phyloP scores from a whole-genome alignment of 1,140 invertebrate species.

The Heliconius eleuchia region DNA sequence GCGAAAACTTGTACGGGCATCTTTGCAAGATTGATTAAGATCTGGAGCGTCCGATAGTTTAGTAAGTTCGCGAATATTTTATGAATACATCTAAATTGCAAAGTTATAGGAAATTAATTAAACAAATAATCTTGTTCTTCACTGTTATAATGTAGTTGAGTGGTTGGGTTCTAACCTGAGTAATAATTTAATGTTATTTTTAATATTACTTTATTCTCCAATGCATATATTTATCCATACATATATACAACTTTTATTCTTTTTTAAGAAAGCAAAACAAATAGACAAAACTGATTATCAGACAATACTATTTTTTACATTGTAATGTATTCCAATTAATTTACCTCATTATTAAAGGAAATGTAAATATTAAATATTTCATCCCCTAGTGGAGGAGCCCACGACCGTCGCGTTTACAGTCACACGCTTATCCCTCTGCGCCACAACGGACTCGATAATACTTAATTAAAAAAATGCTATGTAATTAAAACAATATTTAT shows the following conservation, averaged over 20 bases:
- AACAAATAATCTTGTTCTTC: not conserved
- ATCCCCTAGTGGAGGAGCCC: not conserved
- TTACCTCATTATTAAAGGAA: not conserved
- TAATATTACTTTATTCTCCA: no score
- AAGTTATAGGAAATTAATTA: not conserved
- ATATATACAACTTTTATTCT: no score
- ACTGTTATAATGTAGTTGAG: not conserved
- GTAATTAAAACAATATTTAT: no score
- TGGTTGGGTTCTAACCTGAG: not conserved
- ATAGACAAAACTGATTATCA: no score
- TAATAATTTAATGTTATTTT: no score
- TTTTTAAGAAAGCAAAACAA: no score
- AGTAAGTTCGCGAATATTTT: slow-evolving; percentile 1
- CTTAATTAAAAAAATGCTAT: no score
- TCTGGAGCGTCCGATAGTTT: slow-evolving; percentile 8
- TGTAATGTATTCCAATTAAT: no score
- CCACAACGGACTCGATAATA: no score
- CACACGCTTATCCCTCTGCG: no score
- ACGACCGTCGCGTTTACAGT: not conserved
- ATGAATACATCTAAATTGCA: not conserved
- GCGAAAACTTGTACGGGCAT: not conserved
- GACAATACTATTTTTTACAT: no score
- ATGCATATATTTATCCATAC: no score
- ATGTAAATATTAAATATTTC: not conserved
- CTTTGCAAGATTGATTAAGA: slow-evolving; percentile 8